phyloP scores from a whole-genome alignment of 30 jellyfish, hydroid and myxozoan genomes.

The Sanderia malayensis region DNA sequence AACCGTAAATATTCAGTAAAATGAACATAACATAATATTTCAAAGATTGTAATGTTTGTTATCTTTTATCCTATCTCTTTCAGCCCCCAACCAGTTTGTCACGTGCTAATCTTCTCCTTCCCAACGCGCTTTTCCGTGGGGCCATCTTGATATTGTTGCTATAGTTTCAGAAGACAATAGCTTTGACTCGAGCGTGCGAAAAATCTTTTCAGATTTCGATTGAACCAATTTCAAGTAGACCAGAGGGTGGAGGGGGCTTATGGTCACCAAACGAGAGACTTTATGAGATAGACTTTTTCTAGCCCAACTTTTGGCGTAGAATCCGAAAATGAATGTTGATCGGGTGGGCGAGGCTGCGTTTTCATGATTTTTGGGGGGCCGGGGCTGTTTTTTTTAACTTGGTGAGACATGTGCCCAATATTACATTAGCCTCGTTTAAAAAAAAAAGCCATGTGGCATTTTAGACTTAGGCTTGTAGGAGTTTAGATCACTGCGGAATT shows the following conservation, averaged over 20 bases:
- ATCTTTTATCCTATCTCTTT: too few relatives aligned
- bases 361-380: background rate
- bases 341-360: constrained; percentile 7
- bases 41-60: too few relatives aligned
- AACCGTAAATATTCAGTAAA: too few relatives aligned
- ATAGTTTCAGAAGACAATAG: too few relatives aligned
- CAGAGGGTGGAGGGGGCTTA: background rate
- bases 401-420: constrained; percentile 1
- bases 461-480: background rate
- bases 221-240: too few relatives aligned
- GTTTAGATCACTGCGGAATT: background rate
- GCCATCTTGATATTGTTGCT: too few relatives aligned
- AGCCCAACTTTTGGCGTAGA: constrained; percentile 2
- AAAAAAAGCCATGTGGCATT: background rate
- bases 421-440: background rate
- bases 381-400: background rate
- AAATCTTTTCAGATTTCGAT: too few relatives aligned
- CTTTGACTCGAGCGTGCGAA: too few relatives aligned
- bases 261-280: background rate
- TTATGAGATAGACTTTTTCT: background rate
- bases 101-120: too few relatives aligned
- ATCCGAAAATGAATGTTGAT: background rate
- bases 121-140: too few relatives aligned
- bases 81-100: too few relatives aligned
- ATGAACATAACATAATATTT: too few relatives aligned